phyloP scores from a whole-genome alignment of 2,888 invertebrate genomes.

The Perizoma affinitatum region DNA sequence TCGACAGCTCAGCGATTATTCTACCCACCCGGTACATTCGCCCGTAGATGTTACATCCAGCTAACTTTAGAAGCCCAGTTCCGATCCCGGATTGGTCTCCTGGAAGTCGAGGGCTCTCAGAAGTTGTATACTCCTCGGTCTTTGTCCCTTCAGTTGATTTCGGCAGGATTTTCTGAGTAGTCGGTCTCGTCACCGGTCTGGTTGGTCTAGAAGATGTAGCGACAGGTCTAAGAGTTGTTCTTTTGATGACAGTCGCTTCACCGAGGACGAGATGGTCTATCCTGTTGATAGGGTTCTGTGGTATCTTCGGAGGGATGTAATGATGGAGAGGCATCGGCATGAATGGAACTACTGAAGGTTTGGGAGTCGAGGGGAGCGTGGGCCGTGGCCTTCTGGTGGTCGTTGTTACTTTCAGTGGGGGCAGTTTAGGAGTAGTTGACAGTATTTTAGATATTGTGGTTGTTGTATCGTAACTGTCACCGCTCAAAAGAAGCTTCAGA shows the following conservation, averaged over 20 bases:
- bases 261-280: conserved; percentile 76
- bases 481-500: conserved; percentile 84
- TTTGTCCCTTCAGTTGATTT: conserved; percentile 41
- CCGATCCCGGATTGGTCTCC: conserved; percentile 49
- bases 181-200: conserved; percentile 31
- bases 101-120: conserved; percentile 48
- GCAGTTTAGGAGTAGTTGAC: conserved; percentile 32
- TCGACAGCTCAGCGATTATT: conserved; percentile 92
- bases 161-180: conserved; percentile 31
- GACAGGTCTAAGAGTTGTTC: conserved; percentile 52
- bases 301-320: conserved; percentile 55
- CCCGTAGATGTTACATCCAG: conserved; percentile 95
- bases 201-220: conserved; percentile 42
- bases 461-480: conserved; percentile 71
- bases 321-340: conserved; percentile 58
- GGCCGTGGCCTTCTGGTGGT: conserved; percentile 40
- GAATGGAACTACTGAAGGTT: conserved; percentile 52
- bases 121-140: conserved; percentile 44
- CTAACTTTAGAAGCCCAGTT: conserved; percentile 88
- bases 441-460: conserved; percentile 43
- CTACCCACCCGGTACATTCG: conserved; percentile 93
- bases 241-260: conserved; percentile 71
- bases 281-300: conserved; percentile 61
- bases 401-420: conserved; percentile 33
- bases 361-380: conserved; percentile 30